These are phyloP conservation scores for Leptobrachium ailaonicum DNA, from an alignment of 2,113 vertebrate species.

Conservation along the genomic window DNA sequence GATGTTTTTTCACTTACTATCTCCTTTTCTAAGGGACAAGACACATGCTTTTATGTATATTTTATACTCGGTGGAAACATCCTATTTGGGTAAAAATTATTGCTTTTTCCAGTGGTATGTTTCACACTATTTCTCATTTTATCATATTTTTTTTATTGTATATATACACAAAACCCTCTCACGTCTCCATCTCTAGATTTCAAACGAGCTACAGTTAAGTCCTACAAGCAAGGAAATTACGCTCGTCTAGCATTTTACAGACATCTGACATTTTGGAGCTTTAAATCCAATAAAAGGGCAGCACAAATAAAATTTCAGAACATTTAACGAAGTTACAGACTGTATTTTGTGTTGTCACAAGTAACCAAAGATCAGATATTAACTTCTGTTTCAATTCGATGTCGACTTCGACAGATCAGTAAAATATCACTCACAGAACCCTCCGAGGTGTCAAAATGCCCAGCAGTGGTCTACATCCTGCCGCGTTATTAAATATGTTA, in stretches of 20 bases:
- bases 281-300: conserved; percentile 39
- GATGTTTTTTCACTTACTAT: no score
- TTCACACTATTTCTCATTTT: not conserved
- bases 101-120: not conserved
- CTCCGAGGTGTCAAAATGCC: not conserved
- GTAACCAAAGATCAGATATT: not conserved
- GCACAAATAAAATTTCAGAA: conserved; percentile 13
- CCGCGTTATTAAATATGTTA: not conserved
- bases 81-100: no score
- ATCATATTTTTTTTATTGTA: not conserved
- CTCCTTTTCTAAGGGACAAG: no score
- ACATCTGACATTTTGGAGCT: conserved; percentile 41
- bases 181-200: no score
- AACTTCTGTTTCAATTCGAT: not conserved
- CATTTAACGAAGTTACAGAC: conserved; percentile 23
- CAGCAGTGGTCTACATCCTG: not conserved
- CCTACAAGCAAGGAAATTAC: conserved; percentile 7
- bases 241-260: conserved; percentile 9
- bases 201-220: no score
- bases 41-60: no score
- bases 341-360: not conserved
- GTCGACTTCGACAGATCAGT: not conserved
- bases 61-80: no score
- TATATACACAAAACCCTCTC: not conserved
- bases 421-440: not conserved